phyloP scores from a whole-genome alignment of 2,113 vertebrate species.

The Nycticorax nycticorax region DNA sequence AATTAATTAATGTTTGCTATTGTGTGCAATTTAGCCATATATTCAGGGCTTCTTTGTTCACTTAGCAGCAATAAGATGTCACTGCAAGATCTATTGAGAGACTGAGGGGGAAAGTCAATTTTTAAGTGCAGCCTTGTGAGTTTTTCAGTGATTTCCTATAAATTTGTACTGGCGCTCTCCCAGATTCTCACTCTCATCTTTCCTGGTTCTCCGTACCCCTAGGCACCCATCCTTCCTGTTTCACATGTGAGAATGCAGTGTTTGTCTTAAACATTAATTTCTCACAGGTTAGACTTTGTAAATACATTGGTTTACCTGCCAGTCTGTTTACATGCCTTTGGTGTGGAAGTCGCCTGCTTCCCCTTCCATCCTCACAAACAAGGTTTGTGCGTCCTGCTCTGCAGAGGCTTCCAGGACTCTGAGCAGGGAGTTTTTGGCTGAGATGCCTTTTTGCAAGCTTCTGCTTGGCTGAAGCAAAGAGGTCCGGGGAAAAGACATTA shows the following conservation, averaged over 20 bases:
- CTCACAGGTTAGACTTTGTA: neutral
- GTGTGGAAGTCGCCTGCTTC: neutral
- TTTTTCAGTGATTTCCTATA: neutral
- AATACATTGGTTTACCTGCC: neutral
- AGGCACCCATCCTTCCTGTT: neutral
- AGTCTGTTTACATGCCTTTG: neutral
- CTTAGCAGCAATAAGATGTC: neutral
- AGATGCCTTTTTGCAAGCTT: neutral
- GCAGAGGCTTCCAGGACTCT: neutral
- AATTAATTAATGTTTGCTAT: slow-evolving; percentile 50
- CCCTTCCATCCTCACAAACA: neutral
- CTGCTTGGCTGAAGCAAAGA: neutral
- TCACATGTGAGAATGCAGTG: neutral
- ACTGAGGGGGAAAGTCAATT: neutral
- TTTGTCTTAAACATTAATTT: neutral
- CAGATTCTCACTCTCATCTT: neutral
- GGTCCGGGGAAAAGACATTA: neutral
- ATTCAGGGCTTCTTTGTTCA: slow-evolving; percentile 16
- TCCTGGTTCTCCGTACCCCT: neutral
- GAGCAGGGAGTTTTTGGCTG: neutral
- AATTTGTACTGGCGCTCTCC: neutral
- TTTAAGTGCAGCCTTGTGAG: neutral
- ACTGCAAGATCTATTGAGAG: neutral
- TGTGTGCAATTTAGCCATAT: neutral
- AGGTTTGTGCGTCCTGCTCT: neutral